Percentiles rank a stretch among this genome's conserved stretches.
Evolutionary conservation across 2,888 invertebrate species (phyloP).

Genomic region (Charanyca ferruginea): DNA sequence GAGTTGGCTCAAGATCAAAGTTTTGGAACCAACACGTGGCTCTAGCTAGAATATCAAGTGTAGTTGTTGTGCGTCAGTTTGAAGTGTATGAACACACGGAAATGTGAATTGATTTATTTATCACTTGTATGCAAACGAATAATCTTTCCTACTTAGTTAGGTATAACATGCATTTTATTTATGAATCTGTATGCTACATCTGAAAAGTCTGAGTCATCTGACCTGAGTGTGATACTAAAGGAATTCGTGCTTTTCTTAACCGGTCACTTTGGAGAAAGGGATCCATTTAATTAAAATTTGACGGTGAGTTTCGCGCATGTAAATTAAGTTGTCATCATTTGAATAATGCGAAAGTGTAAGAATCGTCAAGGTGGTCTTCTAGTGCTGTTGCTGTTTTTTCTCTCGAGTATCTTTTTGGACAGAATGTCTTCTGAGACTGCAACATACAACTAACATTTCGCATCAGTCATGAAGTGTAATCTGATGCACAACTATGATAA

Average conservation of each 20-base stretch:
- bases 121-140: constrained; percentile 39
- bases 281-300: constrained; percentile 37
- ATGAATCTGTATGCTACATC: constrained; percentile 31
- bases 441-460: constrained; percentile 24
- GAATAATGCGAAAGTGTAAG: constrained; percentile 13
- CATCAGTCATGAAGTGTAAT: constrained; percentile 31
- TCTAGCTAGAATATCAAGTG: constrained; percentile 60
- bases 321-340: constrained; percentile 37
- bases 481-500: constrained; percentile 37
- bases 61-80: constrained; percentile 51
- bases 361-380: neutral
- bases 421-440: neutral
- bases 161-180: constrained; percentile 25
- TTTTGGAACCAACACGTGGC: constrained; percentile 65
- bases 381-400: neutral
- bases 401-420: neutral
- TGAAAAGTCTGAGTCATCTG: constrained; percentile 60
- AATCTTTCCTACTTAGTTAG: constrained; percentile 20
- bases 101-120: constrained; percentile 52
- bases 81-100: constrained; percentile 51
- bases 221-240: constrained; percentile 39
- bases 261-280: constrained; percentile 59
- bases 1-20: constrained; percentile 72
- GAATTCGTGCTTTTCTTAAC: constrained; percentile 59
- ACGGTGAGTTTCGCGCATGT: constrained; percentile 13